Evolutionary conservation across 2,888 invertebrate species (phyloP), one percentile per base, ranked within the genome.

Genomic region (Conomelus anceps): DNA sequence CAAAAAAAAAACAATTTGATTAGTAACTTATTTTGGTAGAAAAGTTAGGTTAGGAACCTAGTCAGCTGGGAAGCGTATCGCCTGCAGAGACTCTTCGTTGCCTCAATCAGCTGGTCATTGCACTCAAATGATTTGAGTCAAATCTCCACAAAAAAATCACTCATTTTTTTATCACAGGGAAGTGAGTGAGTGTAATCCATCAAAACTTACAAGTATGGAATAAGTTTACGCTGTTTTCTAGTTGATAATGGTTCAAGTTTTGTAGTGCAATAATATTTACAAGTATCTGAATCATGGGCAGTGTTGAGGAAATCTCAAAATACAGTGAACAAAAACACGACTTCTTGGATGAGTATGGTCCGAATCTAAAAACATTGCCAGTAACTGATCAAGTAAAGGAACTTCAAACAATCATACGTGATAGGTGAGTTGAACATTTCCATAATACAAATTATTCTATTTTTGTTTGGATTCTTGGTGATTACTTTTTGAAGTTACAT

Each of bases 391-490:
- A 97, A 93, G 96, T 97, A 86, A 96, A 96, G 92, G 98, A 98
- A 93, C 93, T 98, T 89, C 96, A 98, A 93, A 98, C 98, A 9
- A 98, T 98, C 92, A 94, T 98, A 88, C 94, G 98, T 29, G 98
- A 98, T 94, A 97, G 96, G 98, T 98, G 94, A 94, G 95, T 92
- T 89, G 0, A 17, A n/a, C 88, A 22, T 63, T 11, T 17, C 22
- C 3, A 17, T 22, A 20, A 84, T 17, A 22, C 23, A 29, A 22
- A 34, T n/a, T 63, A n/a, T n/a, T n/a, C n/a, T n/a, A n/a, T n/a
- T n/a, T n/a, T n/a, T n/a, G n/a, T n/a, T n/a, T n/a, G n/a, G 26
- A 6, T 24, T 1, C 20, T 88, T 11, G 22, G 41, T 34, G 26
- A 0, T 20, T 41, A 84, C n/a, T n/a, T n/a, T n/a, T n/a, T 34